Evolutionary conservation across 1,140 invertebrate species (phyloP), one percentile per base, ranked within the genome.

Genomic region (Nilaparvata lugens): DNA sequence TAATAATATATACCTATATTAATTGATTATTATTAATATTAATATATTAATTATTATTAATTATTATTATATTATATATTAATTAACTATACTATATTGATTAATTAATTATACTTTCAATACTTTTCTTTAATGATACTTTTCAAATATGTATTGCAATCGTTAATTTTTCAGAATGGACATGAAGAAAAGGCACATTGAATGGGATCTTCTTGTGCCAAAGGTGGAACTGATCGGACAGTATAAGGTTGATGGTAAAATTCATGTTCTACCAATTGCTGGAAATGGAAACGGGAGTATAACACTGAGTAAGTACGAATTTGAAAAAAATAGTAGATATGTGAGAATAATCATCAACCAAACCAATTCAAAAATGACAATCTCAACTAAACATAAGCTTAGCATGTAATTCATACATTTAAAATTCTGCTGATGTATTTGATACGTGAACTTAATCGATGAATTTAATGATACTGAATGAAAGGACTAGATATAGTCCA

Each of bases 261-360:
- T 89, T 52, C 67, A 88, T 4, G 66, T 89, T 14, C 66, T 89
- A 35, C 85, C 85, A 0, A 82, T 89, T 18, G 79, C 75, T 16
- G 86, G 87, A 38, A 76, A 79, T 58, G 87, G 87, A 11, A 72
- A 78, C 31, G 81, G 80, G 0, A 87, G 87, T 64, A 80, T 88
- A 7, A 86, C 84, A 5, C 77, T 86, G 70, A 64, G 83, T 84
- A 77, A 81, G 76, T 79, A 75, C 18, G 7, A 1, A 51, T 21
- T 51, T 21, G n/a, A n/a, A n/a, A n/a, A 11, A 13, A 13, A 42
- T 42, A n/a, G 40, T 13, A n/a, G 40, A 42, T 42, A 13, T n/a
- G 11, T 13, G 11, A 42, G 11, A 42, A 13, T 13, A 42, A 11
- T 42, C 40, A 42, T 13, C 11, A 42, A 42, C n/a, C 11, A n/a